Evolutionary conservation across 2,113 vertebrate species (phyloP), one percentile per base, ranked within the genome.

Genomic region (Larimichthys crocea): DNA sequence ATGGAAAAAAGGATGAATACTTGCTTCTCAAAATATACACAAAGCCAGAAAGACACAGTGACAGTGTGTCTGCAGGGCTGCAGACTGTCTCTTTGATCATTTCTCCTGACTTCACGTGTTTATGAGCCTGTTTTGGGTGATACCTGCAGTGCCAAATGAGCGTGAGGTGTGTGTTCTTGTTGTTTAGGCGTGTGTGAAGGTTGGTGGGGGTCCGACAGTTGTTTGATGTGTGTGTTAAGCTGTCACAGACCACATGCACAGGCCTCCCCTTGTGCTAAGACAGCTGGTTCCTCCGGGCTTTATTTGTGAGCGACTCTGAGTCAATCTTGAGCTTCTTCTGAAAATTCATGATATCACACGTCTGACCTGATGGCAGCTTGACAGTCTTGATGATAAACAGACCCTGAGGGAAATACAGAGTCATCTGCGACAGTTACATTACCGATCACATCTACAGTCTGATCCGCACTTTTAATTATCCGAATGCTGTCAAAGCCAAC

Each of bases 211-310:
- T 80, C 52, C 52, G 67, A 87, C 87, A 85, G 83, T 84, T 84
- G 86, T 92, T 90, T 91, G 89, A 91, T 89, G 84, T 90, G 90
- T 86, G 85, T 86, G 85, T 85, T 84, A 88, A 91, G 83, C 88
- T 92, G 88, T 85, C 77, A 56, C 62, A 70, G 88, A 91, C 89
- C 90, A 90, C 90, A 92, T 91, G 72, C 87, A 46, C 8, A 16
- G 55, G 52, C 74, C 35, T 40, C 74, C 55, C 46, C 60, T 62
- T 62, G 55, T 24, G 55, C 59, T 9, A 61, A 88, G 89, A 90
- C 92, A 92, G 86, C 91, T 92, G 93, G 79, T 55, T 80, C 79
- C 75, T 71, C 16, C 1, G 53, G 67, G 77, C 53, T 66, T 69
- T 76, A 83, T 73, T 80, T 80, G 74, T 31, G 60, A 82, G 20